Evolutionary conservation across 1,140 invertebrate species (phyloP).

Genomic region (Trachelipus rathkii): DNA sequence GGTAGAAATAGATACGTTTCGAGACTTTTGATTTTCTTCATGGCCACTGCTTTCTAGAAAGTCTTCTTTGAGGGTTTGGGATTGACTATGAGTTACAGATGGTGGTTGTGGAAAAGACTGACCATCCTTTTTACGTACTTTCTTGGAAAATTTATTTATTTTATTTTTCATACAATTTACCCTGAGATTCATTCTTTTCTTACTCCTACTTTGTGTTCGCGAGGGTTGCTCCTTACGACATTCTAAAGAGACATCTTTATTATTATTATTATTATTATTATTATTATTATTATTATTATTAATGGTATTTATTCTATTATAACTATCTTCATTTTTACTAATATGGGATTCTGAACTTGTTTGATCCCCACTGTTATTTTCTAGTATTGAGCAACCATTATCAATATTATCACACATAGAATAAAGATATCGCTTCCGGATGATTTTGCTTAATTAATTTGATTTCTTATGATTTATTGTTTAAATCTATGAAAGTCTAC

Average conservation of each 20-base stretch:
- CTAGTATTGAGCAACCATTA: background rate
- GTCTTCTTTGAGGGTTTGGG: too few species aligned
- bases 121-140: background rate
- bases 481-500: too few species aligned
- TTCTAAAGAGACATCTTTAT: background rate
- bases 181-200: background rate
- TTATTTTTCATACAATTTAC: constrained; percentile 2
- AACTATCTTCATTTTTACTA: background rate
- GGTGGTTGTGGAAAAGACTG: background rate
- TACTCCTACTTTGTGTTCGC: background rate
- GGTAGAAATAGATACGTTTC: too few species aligned
- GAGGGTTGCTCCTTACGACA: background rate
- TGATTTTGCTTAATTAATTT: too few species aligned
- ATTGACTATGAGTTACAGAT: too few species aligned
- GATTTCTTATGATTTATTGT: too few species aligned
- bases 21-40: too few species aligned
- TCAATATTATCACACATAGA: constrained; percentile 8
- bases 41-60: too few species aligned
- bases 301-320: constrained; percentile 17
- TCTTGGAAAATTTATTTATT: constrained; percentile 1
- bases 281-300: constrained; percentile 23
- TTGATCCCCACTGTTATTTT: background rate
- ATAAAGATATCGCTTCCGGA: background rate
- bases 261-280: constrained; percentile 25
- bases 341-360: background rate